phyloP scores from a whole-genome alignment of 2,113 vertebrate species.

The Cariama cristata region DNA sequence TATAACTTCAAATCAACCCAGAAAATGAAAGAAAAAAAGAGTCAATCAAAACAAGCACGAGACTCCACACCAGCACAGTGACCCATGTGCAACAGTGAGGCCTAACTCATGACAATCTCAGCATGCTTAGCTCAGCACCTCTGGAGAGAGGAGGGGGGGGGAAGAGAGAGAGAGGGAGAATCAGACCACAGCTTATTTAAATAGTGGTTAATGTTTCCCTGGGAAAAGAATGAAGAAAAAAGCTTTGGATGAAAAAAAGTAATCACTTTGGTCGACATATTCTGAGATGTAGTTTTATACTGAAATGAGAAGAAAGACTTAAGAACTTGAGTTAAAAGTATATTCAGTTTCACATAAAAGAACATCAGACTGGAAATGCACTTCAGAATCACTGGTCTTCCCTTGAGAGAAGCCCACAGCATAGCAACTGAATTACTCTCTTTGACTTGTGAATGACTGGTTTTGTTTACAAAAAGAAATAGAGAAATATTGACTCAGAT shows the following conservation, averaged over 20 bases:
- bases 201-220: background rate
- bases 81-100: background rate
- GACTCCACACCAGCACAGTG: background rate
- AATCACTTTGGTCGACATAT: background rate
- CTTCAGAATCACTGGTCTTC: background rate
- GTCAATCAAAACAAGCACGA: background rate
- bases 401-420: background rate
- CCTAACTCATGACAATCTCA: background rate
- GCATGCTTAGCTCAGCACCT: background rate
- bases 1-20: background rate
- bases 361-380: background rate
- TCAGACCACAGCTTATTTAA: background rate
- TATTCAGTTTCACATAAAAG: background rate
- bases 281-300: background rate
- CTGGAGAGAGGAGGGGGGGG: background rate
- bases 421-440: background rate
- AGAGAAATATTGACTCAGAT: conserved; percentile 53
- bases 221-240: background rate
- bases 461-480: background rate
- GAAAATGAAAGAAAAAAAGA: background rate
- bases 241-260: background rate
- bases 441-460: background rate
- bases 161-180: background rate
- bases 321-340: background rate
- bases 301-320: background rate